Base-by-base conservation (phyloP, 2,888 invertebrate species). In the Ernsta delagoae region DNA sequence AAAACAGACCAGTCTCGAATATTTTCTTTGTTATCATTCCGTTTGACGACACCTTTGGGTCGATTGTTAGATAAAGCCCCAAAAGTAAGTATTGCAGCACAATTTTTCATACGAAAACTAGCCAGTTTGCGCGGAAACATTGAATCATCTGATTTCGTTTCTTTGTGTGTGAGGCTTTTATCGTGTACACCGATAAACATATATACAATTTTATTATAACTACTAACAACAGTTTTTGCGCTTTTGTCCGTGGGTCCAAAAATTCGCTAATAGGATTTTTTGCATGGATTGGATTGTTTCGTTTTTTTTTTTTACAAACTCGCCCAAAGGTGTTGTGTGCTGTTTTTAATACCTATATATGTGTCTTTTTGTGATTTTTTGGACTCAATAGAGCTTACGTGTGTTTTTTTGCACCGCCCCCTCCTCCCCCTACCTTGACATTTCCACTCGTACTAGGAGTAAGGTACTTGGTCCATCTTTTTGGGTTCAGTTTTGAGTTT, bases 351-450 rank as follows among this genome's bases (percentile, higher is more conserved):
- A 70, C 68, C 4, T 36, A 36, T 36, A 9, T 45, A 65, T 64
- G 75, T 70, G 36, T 71, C 72, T 74, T 74, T 76, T 77, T 81
- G 81, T 80, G 83, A 85, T 88, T 91, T 89, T 92, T 92, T 91
- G 92, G 92, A 91, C 90, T 90, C 90, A 85, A 83, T 74, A 77
- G 77, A 85, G 91, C 91, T 92, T 90, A 76, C 76, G 81, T 88
- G 84, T 88, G 83, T 87, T 90, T 88, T 83, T 90, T 92, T 88
- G 90, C 90, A 87, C 85, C 80, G 77, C 79, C 77, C 80, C 75
- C 87, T 90, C 92, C 91, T 76, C 79, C 75, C 88, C 90, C 92
- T 92, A 92, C 92, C 92, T 92, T 90, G 90, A 92, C 92, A 92
- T 92, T 92, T 83, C 83, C 89, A 84, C 89, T 90, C 85, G 78